Evolutionary conservation across 2,888 invertebrate species (phyloP).

Genomic region (Strigamia maritima): DNA sequence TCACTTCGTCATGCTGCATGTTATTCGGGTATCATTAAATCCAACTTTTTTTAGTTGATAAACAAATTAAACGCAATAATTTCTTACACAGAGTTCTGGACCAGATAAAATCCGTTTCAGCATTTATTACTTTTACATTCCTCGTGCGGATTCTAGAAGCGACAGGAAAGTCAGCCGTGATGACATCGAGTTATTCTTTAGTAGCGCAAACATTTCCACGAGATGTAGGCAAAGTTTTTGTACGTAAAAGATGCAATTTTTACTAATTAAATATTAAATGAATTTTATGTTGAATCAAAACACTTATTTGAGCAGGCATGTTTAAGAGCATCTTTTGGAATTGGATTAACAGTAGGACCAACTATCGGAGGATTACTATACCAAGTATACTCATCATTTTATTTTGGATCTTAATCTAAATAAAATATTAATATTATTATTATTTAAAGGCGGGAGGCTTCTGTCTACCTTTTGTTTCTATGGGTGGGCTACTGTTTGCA

Average conservation of each 20-base stretch:
- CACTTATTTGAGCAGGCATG: neutral
- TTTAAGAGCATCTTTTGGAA: conserved; percentile 60
- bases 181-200: conserved; percentile 81
- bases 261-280: too few species aligned
- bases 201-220: conserved; percentile 84
- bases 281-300: too few species aligned
- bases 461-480: neutral
- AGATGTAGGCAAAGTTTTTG: conserved; percentile 79
- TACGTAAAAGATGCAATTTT: conserved; percentile 56
- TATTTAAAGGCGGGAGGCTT: neutral
- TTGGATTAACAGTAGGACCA: conserved; percentile 84
- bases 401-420: too few species aligned
- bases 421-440: too few species aligned
- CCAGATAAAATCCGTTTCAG: conserved; percentile 47
- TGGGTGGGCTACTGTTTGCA: neutral
- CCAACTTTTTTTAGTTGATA: too few species aligned
- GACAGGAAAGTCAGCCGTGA: conserved; percentile 78
- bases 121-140: conserved; percentile 75
- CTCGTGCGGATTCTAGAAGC: conserved; percentile 76
- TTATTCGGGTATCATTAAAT: too few species aligned
- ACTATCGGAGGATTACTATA: conserved; percentile 84
- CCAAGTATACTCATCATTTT: conserved; percentile 52
- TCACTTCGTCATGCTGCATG: too few species aligned
- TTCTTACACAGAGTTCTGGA: conserved; percentile 37
- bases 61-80: too few species aligned